Percentiles rank a stretch among this genome's conserved stretches.
Evolutionary conservation across 2,888 invertebrate genomes (phyloP).

Genomic region (Diarsia brunnea): DNA sequence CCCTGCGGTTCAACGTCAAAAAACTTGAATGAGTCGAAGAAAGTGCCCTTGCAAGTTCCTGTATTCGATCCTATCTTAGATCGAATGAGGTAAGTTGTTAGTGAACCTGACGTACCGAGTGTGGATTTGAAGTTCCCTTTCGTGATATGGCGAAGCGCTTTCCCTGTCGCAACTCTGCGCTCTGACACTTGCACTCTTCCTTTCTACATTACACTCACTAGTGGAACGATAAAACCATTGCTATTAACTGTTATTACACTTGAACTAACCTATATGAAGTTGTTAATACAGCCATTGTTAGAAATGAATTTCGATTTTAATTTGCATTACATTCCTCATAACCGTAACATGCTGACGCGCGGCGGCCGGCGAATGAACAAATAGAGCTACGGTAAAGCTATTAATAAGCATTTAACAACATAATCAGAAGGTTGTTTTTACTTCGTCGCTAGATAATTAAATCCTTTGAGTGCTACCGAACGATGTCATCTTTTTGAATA

Average conservation of each 20-base stretch:
- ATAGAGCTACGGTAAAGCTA: conserved; percentile 40
- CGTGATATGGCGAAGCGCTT: conserved; percentile 86
- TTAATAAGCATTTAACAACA: conserved; percentile 51
- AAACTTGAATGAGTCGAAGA: conserved; percentile 82
- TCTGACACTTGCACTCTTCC: conserved; percentile 89
- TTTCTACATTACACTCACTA: conserved; percentile 83
- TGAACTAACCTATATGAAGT: conserved; percentile 37
- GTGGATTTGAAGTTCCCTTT: conserved; percentile 88
- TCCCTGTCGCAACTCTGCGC: conserved; percentile 86
- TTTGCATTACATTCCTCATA: conserved; percentile 52
- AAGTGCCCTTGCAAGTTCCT: conserved; percentile 84
- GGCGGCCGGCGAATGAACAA: conserved; percentile 39
- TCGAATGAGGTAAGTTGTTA: conserved; percentile 80
- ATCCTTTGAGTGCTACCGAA: conserved; percentile 66
- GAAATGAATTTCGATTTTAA: conserved; percentile 43
- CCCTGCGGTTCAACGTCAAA: conserved; percentile 73
- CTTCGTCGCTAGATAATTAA: conserved; percentile 56
- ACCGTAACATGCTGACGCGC: conserved; percentile 39
- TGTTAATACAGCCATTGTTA: conserved; percentile 30
- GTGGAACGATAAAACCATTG: conserved; percentile 64
- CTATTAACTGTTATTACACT: conserved; percentile 54
- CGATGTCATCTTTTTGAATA: conserved; percentile 71
- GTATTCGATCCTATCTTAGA: conserved; percentile 79
- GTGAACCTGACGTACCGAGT: conserved; percentile 78
- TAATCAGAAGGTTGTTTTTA: conserved; percentile 50